Base-by-base conservation (phyloP, 2,113 vertebrate genomes). In the Gasterosteus nipponicus region DNA sequence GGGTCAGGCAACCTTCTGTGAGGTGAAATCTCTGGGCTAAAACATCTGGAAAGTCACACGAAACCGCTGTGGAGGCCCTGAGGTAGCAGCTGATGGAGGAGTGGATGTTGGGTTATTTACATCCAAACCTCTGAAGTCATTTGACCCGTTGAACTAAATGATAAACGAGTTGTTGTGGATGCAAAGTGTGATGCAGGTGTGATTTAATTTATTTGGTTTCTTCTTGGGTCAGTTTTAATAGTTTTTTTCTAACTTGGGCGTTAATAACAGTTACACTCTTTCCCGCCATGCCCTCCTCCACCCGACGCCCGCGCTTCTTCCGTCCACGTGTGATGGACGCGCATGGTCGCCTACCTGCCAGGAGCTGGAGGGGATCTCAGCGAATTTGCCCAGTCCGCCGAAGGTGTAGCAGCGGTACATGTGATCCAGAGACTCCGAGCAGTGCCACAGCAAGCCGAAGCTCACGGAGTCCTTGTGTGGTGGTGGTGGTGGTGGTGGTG, bases 361-460 rank as follows among this genome's bases (percentile, higher is more conserved):
- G 51, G 96, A 95, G 74, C 95, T 94, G 80, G 96, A 97, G 18
- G 96, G 95, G 85, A 97, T 97, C 81, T 96, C 94, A 22, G 93
- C 92, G 82, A 97, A 96, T 89, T 79, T 93, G 10, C 94, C 95
- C 75, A 96, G 89, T 41, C 95, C 95, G 16, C 93, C 93, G 80
- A 96, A 94, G 75, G 94, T 93, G 93, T 95, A 95, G 89, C 96
- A 97, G 49, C 91, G 83, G 87, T 93, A 93, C 93, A 93, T 91
- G 71, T 90, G 93, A 69, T 93, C 94, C 86, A 91, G 78, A 78
- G 94, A 92, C 77, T 95, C 94, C 14, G 96, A 86, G 94, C 96
- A 97, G 89, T 95, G 95, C 96, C 96, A 96, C 69, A 97, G 94
- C 80, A 97, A 91, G 16, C 96, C 96, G 87, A 97, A 96, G 77